Percentiles rank a stretch among this genome's conserved stretches.
Evolutionary conservation across 2,888 invertebrate species (phyloP).

Genomic region (Eilema depressum): DNA sequence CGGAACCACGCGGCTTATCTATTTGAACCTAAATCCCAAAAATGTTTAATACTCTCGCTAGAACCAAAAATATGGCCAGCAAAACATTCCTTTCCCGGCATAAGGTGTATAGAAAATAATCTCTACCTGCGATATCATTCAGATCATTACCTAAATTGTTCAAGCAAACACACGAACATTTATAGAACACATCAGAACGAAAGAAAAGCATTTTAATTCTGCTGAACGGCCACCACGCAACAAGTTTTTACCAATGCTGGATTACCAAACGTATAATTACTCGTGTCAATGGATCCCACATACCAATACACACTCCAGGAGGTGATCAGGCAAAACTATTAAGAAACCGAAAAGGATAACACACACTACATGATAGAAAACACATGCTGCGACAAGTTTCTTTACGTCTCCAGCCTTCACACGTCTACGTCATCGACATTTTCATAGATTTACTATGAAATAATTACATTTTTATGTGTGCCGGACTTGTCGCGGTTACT

Average conservation of each 20-base stretch:
- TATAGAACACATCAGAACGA: not conserved
- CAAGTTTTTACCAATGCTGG: not conserved
- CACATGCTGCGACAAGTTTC: not conserved
- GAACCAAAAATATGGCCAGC: not conserved
- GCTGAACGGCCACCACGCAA: not conserved
- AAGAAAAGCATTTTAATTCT: conserved; percentile 3
- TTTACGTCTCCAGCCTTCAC: not conserved
- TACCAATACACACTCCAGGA: not conserved
- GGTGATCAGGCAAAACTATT: not conserved
- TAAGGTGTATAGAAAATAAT: not conserved
- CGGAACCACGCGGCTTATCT: too few relatives aligned
- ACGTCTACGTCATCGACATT: conserved; percentile 36
- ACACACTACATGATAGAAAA: not conserved
- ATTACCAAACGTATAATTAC: not conserved
- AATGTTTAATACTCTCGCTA: too few relatives aligned
- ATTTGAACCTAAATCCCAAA: too few relatives aligned
- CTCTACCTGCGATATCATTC: not conserved
- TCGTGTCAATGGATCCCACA: not conserved
- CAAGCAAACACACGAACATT: not conserved
- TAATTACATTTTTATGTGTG: conserved; percentile 50
- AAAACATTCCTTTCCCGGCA: not conserved
- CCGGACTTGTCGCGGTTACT: conserved; percentile 35
- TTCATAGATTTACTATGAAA: conserved; percentile 46
- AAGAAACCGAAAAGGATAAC: not conserved
- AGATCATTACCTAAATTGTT: too few relatives aligned